These are phyloP conservation scores for Ooceraea biroi DNA, from an alignment of 1,140 invertebrate species.

Conservation along the genomic window DNA sequence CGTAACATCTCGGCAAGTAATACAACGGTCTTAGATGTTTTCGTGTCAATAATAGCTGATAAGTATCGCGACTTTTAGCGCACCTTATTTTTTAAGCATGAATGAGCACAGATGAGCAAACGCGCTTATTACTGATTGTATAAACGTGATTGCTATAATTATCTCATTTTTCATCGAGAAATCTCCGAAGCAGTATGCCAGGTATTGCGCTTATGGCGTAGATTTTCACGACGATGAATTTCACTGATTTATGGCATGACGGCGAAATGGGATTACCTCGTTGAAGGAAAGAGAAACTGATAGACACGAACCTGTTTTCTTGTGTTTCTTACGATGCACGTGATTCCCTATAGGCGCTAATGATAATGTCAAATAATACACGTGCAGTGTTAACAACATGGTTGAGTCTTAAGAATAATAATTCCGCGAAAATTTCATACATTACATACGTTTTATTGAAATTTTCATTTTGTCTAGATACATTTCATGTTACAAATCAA, in stretches of 20 bases:
- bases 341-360: not conserved
- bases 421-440: not conserved
- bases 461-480: not conserved
- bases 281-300: constrained; percentile 42
- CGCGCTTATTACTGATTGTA: constrained; percentile 20
- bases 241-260: constrained; percentile 32
- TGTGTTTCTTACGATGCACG: not conserved
- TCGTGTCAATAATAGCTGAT: not conserved
- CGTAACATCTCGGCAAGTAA: not conserved
- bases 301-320: constrained; percentile 20
- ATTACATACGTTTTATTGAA: not conserved
- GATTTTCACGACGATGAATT: constrained; percentile 19
- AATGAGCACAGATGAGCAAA: not conserved
- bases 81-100: not conserved
- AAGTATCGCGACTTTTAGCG: not conserved
- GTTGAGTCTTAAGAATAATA: not conserved
- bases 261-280: constrained; percentile 41
- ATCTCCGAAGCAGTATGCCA: not conserved
- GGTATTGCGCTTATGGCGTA: constrained; percentile 4
- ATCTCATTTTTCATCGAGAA: constrained; percentile 29
- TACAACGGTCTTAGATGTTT: not conserved
- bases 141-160: constrained; percentile 37
- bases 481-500: too few relatives aligned
- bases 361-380: not conserved
- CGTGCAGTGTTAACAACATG: not conserved